phyloP scores from a whole-genome alignment of 2,797 vertebrate species.

The Huso huso region DNA sequence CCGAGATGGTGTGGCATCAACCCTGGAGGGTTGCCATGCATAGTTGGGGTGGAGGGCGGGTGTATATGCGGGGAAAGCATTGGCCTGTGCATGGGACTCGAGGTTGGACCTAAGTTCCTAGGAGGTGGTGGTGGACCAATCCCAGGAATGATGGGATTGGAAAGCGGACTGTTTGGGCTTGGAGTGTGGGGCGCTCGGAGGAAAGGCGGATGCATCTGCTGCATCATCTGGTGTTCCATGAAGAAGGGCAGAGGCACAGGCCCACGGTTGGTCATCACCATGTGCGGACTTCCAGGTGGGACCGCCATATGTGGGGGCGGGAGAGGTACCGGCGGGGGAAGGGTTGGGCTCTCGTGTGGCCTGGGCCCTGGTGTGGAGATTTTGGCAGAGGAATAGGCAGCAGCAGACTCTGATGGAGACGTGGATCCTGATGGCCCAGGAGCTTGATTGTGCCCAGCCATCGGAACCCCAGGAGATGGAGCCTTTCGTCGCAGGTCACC shows the following conservation, averaged over 20 bases:
- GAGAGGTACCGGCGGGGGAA: conserved; percentile 67
- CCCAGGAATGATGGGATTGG: conserved; percentile 89
- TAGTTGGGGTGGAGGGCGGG: conserved; percentile 74
- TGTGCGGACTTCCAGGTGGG: conserved; percentile 85
- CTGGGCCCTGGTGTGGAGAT: conserved; percentile 88
- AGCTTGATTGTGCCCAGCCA: conserved; percentile 65
- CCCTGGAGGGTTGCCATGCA: conserved; percentile 79
- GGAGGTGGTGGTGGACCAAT: conserved; percentile 78
- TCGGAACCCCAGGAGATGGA: conserved; percentile 76
- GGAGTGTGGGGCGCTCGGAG: conserved; percentile 78
- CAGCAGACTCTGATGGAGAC: conserved; percentile 80
- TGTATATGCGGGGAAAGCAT: conserved; percentile 85
- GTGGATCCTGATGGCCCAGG: conserved; percentile 72
- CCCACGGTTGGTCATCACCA: conserved; percentile 96
- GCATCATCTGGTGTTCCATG: conserved; percentile 99
- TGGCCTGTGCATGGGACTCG: conserved; percentile 91
- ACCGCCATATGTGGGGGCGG: conserved; percentile 78
- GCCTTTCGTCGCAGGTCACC: conserved; percentile 85
- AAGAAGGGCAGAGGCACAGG: conserved; percentile 92
- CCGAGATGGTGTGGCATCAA: conserved; percentile 79
- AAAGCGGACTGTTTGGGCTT: conserved; percentile 85
- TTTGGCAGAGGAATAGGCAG: conserved; percentile 81
- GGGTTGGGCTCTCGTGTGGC: conserved; percentile 79
- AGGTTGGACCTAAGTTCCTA: conserved; percentile 36
- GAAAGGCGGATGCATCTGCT: conserved; percentile 88